These are phyloP conservation scores for Dendrophyllia cribrosa DNA, from an alignment of 64 coral and sea anemone genomes.

Conservation along the genomic window DNA sequence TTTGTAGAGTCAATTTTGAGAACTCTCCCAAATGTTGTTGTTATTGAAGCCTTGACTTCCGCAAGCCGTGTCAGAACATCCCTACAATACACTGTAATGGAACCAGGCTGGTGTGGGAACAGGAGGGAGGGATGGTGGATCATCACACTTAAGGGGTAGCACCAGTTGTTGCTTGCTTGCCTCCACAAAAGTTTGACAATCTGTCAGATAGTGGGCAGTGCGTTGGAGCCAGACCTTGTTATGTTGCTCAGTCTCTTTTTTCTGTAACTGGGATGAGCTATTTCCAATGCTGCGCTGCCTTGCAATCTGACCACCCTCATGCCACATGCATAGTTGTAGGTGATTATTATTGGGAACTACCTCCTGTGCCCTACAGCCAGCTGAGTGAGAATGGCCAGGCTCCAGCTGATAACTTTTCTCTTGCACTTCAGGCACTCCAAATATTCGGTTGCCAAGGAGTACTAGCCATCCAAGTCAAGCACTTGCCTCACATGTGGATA, in stretches of 20 bases:
- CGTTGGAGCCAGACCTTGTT: slow-evolving; percentile 49
- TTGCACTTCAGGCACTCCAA: slow-evolving; percentile 24
- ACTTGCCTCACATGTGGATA: slow-evolving; percentile 17
- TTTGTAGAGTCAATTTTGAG: slow-evolving; percentile 81
- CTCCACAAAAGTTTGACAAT: slow-evolving; percentile 22
- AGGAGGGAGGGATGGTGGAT: slow-evolving; percentile 31
- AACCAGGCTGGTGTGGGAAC: slow-evolving; percentile 62
- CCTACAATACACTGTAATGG: slow-evolving; percentile 21
- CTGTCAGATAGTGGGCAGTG: slow-evolving; percentile 23
- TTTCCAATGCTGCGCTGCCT: slow-evolving; percentile 33
- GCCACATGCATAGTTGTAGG: slow-evolving; percentile 73
- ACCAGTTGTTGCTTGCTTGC: slow-evolving; percentile 8
- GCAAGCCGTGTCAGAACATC: slow-evolving; percentile 62
- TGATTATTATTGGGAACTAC: slow-evolving; percentile 66
- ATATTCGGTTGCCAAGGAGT: slow-evolving; percentile 27
- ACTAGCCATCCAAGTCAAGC: slow-evolving; percentile 40
- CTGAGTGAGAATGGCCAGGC: slow-evolving; percentile 16
- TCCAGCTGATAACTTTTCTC: slow-evolving; percentile 61
- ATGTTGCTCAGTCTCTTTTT: slow-evolving; percentile 64
- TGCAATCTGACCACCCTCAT: slow-evolving; percentile 59
- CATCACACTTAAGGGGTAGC: not conserved
- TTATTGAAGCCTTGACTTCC: slow-evolving; percentile 66
- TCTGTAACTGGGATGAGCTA: slow-evolving; percentile 55
- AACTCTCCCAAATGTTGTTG: slow-evolving; percentile 60
- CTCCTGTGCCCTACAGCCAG: slow-evolving; percentile 29